Conservation (phyloP, 2,113 vertebrate species). For the Mus spicilegus region DNA sequence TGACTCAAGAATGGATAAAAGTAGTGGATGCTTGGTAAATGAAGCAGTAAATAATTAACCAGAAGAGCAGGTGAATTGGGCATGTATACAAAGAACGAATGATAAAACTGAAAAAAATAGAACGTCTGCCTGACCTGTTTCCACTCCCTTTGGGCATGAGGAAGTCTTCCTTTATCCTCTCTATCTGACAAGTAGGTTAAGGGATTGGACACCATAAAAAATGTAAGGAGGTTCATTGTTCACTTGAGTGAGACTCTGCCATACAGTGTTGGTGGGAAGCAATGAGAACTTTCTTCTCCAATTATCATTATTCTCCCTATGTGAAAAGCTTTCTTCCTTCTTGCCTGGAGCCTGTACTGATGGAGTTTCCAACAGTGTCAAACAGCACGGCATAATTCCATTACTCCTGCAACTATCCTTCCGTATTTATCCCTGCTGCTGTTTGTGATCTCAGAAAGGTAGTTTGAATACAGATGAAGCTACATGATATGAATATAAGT, state of each 20-base stretch:
- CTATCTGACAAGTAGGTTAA: background rate
- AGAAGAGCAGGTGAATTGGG: background rate
- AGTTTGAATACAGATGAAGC: conserved; percentile 60
- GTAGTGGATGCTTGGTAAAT: background rate
- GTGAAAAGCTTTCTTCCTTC: conserved; percentile 47
- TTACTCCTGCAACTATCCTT: conserved; percentile 63
- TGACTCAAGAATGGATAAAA: background rate
- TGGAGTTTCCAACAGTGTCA: conserved; percentile 53
- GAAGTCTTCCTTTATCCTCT: background rate
- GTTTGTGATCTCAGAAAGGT: conserved; percentile 38
- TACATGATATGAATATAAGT: background rate
- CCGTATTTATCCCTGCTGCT: conserved; percentile 68
- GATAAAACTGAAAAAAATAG: background rate
- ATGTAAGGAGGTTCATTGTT: conserved; percentile 7
- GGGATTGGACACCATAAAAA: background rate
- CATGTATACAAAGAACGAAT: background rate
- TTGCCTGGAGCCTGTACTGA: background rate
- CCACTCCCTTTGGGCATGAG: background rate
- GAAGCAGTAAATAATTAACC: background rate
- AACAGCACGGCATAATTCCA: conserved; percentile 70
- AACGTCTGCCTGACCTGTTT: background rate
- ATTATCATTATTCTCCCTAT: conserved; percentile 52
- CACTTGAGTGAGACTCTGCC: conserved; percentile 31
- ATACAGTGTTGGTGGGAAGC: conserved; percentile 2
- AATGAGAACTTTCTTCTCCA: conserved; percentile 54